These are phyloP conservation scores for Cremastobaeus sp. DNA, from an alignment of 2,888 invertebrate genomes.

Conservation along the genomic window DNA sequence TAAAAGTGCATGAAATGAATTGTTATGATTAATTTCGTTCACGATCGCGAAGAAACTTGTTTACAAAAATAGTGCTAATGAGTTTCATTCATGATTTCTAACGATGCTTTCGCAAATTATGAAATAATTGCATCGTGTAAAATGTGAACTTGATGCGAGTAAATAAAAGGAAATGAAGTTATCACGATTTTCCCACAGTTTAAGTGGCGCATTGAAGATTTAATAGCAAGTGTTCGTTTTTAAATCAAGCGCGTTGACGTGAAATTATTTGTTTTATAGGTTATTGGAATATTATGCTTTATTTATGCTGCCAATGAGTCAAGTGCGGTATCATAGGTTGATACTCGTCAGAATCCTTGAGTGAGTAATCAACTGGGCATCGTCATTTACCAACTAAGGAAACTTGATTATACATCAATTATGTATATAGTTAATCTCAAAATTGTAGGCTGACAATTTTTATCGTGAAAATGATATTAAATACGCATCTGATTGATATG, in stretches of 20 bases:
- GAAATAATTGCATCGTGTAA: not conserved
- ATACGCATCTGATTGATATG: too few species aligned
- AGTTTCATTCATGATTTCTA: too few species aligned
- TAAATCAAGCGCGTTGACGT: slow-evolving; percentile 15
- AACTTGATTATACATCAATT: slow-evolving; percentile 49
- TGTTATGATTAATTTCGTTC: too few species aligned
- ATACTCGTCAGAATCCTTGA: slow-evolving; percentile 44
- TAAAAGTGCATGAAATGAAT: too few species aligned
- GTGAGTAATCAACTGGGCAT: slow-evolving; percentile 21
- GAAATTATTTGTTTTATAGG: slow-evolving; percentile 44
- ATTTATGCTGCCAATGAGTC: slow-evolving; percentile 40
- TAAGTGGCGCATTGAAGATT: slow-evolving; percentile 12
- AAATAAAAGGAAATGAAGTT: slow-evolving; percentile 28
- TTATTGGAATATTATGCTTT: slow-evolving; percentile 38
- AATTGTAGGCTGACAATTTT: too few species aligned
- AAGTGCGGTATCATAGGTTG: slow-evolving; percentile 36
- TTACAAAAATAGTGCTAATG: too few species aligned
- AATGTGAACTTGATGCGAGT: slow-evolving; percentile 2
- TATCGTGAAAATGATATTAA: too few species aligned
- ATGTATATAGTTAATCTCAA: slow-evolving; percentile 18
- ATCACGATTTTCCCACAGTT: slow-evolving; percentile 37
- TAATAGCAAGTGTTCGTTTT: slow-evolving; percentile 28
- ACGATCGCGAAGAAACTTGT: too few species aligned
- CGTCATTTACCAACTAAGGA: slow-evolving; percentile 40
- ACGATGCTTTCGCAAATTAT: too few species aligned